Percentiles rank a stretch among this genome's conserved stretches.
phyloP scores from a whole-genome alignment of 2,113 vertebrate genomes.

The Casuarius casuarius region DNA sequence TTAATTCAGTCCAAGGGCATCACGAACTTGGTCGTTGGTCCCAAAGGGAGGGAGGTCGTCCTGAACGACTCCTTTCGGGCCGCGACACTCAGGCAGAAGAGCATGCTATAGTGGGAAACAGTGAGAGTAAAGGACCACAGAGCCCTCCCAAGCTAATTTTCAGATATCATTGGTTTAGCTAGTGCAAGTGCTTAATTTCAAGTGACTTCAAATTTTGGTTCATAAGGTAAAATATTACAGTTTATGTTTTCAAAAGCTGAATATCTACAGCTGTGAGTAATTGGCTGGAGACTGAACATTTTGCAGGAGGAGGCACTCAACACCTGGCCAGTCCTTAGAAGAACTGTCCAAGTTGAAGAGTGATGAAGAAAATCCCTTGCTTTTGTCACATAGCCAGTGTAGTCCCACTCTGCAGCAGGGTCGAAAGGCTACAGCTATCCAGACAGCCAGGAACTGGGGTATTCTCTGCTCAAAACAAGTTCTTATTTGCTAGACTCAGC shows the following conservation, averaged over 20 bases:
- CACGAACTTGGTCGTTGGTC: too few species aligned
- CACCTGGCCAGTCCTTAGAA: neutral
- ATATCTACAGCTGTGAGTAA: neutral
- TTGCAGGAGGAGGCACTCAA: neutral
- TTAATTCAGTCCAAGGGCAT: too few species aligned
- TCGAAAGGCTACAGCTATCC: neutral
- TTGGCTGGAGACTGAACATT: neutral
- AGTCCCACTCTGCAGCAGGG: neutral
- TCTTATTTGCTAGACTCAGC: neutral
- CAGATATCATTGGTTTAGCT: neutral
- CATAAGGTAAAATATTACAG: neutral
- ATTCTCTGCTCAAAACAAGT: neutral
- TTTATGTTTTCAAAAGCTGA: neutral
- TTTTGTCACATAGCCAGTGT: neutral
- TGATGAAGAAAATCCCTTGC: neutral
- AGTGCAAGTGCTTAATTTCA: neutral
- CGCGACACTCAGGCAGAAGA: neutral
- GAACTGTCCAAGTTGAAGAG: neutral
- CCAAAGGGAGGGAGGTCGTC: too few species aligned
- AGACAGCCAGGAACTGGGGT: neutral
- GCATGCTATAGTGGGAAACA: neutral
- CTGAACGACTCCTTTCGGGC: too few species aligned
- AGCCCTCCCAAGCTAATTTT: fast-evolving
- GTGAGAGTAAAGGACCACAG: neutral
- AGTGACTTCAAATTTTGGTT: neutral